Conservation (phyloP, 2,113 vertebrate genomes). For the Calyptommatus sinebrachiatus region DNA sequence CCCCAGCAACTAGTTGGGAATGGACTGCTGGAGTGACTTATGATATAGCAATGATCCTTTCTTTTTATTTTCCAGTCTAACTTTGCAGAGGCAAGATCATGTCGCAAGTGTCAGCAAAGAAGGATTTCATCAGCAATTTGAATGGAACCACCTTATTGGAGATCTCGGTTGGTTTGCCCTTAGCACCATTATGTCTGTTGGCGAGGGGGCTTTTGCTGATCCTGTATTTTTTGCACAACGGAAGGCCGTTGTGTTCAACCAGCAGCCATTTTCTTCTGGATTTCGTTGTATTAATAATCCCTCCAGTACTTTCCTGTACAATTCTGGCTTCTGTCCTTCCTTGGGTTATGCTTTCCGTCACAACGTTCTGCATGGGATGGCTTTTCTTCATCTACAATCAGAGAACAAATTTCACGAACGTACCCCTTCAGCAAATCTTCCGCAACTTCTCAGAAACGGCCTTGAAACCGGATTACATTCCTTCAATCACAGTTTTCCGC, state of each 20-base stretch:
- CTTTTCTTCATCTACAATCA: constrained; percentile 68
- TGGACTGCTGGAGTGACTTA: too few species aligned
- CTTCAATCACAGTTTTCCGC: constrained; percentile 83
- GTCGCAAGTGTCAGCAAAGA: constrained; percentile 83
- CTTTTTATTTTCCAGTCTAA: constrained; percentile 6
- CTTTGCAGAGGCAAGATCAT: constrained; percentile 68
- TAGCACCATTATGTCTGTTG: constrained; percentile 81
- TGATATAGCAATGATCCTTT: too few species aligned
- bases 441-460: constrained; percentile 70
- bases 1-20: too few species aligned
- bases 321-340: constrained; percentile 74
- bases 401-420: constrained; percentile 37
- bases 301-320: constrained; percentile 81
- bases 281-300: constrained; percentile 78
- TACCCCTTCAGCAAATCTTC: constrained; percentile 51
- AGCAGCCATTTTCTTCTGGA: constrained; percentile 78
- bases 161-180: constrained; percentile 76
- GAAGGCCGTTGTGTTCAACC: constrained; percentile 62
- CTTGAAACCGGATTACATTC: constrained; percentile 74
- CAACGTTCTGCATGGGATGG: constrained; percentile 54
- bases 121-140: constrained; percentile 88
- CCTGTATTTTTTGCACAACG: constrained; percentile 63
- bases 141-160: constrained; percentile 89
- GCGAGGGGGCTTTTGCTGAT: constrained; percentile 82
- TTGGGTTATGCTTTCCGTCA: constrained; percentile 60